phyloP scores from a whole-genome alignment of 92 coral and sea anemone genomes.

The Montipora capitata region DNA sequence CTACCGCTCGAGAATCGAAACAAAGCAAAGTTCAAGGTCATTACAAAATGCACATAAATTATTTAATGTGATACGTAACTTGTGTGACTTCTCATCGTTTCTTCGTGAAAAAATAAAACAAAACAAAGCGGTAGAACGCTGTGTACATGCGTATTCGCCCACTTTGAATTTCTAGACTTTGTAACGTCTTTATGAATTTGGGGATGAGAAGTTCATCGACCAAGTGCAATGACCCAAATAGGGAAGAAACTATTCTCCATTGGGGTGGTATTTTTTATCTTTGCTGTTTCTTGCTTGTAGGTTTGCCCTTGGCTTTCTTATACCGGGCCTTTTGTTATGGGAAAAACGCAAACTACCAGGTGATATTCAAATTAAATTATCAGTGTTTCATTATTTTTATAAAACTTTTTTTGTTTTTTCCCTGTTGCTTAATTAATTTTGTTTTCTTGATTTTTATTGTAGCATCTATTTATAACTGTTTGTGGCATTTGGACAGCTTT shows the following conservation, averaged over 20 bases:
- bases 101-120: too few relatives aligned
- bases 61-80: background rate
- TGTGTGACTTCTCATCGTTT: background rate
- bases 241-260: background rate
- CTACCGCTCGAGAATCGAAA: background rate
- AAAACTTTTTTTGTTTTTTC: background rate
- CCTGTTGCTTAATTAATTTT: background rate
- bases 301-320: slow-evolving; percentile 84
- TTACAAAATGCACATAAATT: background rate
- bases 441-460: background rate
- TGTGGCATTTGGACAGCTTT: slow-evolving; percentile 84
- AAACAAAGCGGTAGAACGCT: too few relatives aligned
- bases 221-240: background rate
- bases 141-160: too few relatives aligned
- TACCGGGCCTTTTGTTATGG: slow-evolving; percentile 79
- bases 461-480: slow-evolving; percentile 87
- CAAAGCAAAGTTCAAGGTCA: background rate
- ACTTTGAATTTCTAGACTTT: too few relatives aligned
- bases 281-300: slow-evolving; percentile 43
- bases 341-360: slow-evolving; percentile 79
- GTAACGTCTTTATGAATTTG: background rate
- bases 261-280: background rate
- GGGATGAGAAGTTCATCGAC: background rate
- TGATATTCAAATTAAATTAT: slow-evolving; percentile 7
- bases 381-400: background rate